These are phyloP conservation scores for Capitella teleta DNA, from an alignment of 1,140 invertebrate genomes.

Conservation along the genomic window DNA sequence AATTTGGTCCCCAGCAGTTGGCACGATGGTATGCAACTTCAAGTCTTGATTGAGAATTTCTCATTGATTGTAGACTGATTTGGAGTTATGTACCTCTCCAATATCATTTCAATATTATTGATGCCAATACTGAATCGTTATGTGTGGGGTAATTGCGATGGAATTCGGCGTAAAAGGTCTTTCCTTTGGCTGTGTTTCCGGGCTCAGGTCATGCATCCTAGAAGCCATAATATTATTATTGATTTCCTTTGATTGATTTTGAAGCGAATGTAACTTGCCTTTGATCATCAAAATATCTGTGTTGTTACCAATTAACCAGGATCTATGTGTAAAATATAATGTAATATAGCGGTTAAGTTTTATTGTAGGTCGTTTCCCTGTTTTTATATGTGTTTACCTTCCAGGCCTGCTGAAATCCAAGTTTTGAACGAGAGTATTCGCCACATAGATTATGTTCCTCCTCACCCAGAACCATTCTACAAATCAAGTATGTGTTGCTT, in stretches of 20 bases:
- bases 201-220: background rate
- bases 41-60: background rate
- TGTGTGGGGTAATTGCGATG: background rate
- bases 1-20: constrained; percentile 33
- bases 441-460: constrained; percentile 62
- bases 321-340: background rate
- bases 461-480: constrained; percentile 69
- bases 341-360: background rate
- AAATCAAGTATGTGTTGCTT: constrained; percentile 42
- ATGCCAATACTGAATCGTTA: background rate
- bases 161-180: background rate
- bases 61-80: background rate
- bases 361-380: background rate
- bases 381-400: constrained; percentile 10
- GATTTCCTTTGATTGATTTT: background rate
- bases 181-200: background rate
- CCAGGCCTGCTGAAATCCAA: constrained; percentile 68
- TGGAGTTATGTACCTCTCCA: background rate
- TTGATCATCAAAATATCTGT: background rate
- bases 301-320: background rate
- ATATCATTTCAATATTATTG: background rate
- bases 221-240: background rate
- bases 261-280: background rate
- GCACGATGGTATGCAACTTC: constrained; percentile 26
- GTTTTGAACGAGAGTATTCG: constrained; percentile 69